Conservation (phyloP, 2,113 vertebrate species). For the Bubo blakistoni region DNA sequence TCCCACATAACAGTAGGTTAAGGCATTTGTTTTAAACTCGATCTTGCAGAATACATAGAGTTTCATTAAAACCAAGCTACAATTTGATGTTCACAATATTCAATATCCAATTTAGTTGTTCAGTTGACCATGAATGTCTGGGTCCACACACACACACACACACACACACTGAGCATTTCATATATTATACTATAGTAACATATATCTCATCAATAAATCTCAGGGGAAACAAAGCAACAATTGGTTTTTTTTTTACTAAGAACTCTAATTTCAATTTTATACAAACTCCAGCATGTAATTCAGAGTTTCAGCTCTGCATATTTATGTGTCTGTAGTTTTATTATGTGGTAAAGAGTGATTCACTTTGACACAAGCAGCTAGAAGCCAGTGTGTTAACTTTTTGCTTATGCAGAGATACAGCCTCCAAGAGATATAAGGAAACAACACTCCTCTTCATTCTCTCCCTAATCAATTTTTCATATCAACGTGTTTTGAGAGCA, state of each 20-base stretch:
- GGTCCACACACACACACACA: neutral
- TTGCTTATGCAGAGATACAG: neutral
- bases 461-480: neutral
- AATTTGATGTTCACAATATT: neutral
- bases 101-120: neutral
- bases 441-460: neutral
- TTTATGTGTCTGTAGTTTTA: neutral
- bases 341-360: neutral
- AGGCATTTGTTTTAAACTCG: neutral
- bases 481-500: neutral
- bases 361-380: neutral
- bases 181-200: neutral
- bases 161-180: neutral
- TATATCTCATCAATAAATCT: neutral
- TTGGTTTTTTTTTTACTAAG: neutral
- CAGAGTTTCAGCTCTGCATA: neutral
- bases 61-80: neutral
- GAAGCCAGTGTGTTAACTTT: neutral
- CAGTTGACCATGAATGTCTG: neutral
- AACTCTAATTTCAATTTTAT: neutral
- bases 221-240: neutral
- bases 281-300: neutral
- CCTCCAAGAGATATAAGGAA: neutral
- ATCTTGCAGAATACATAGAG: neutral
- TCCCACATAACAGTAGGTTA: constrained; percentile 29